Evolutionary conservation across 2,797 vertebrate species (phyloP).

Genomic region (Urosaurus nigricauda): DNA sequence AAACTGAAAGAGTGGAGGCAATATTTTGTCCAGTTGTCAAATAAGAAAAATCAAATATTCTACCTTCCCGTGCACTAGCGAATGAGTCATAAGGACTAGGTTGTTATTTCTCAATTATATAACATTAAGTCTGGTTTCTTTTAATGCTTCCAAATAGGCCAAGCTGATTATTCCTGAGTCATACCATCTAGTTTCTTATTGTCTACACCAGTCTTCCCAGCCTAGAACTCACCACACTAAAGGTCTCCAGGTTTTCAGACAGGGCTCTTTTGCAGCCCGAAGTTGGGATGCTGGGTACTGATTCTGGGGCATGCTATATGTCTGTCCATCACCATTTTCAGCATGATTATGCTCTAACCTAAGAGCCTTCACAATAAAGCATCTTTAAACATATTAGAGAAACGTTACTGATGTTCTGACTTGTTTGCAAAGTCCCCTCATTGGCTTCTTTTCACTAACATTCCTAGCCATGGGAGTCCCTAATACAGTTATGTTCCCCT

Average conservation of each 20-base stretch:
- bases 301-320: background rate
- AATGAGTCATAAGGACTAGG: background rate
- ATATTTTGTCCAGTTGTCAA: background rate
- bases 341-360: background rate
- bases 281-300: background rate
- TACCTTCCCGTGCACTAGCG: background rate
- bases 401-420: background rate
- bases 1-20: background rate
- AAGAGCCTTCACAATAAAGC: background rate
- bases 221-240: no score
- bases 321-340: no score
- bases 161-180: no score
- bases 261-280: background rate
- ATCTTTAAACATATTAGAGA: background rate
- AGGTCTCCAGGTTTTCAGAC: background rate
- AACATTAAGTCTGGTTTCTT: background rate
- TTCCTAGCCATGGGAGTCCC: background rate
- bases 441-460: background rate
- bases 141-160: background rate
- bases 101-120: background rate
- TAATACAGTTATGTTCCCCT: slow-evolving; percentile 15
- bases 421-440: background rate
- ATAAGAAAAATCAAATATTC: background rate
- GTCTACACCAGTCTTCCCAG: background rate
- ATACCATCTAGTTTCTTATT: background rate